A percentile compares a stretch with the other conserved stretches of the same genome.
These are phyloP conservation scores for Caenorhabditis tropicalis DNA, from an alignment of 1,140 invertebrate species.

Conservation along the genomic window DNA sequence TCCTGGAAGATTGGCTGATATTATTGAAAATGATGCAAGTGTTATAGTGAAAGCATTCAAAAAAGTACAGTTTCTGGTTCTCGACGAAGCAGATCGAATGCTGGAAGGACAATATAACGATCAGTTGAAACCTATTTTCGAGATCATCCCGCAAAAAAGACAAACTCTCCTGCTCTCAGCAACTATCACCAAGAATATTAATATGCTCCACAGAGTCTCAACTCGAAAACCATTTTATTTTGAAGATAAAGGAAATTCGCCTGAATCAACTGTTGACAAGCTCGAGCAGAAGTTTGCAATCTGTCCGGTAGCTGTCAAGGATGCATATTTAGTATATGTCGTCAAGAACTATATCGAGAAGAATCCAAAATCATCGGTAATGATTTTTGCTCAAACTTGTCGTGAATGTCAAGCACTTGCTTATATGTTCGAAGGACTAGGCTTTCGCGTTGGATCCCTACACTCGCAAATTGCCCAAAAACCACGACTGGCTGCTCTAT, in stretches of 20 bases:
- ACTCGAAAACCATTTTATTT: constrained; percentile 75
- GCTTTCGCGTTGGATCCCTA: constrained; percentile 67
- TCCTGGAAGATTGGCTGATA: constrained; percentile 83
- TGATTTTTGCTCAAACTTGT: constrained; percentile 70
- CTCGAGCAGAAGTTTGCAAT: constrained; percentile 89
- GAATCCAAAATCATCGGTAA: constrained; percentile 57
- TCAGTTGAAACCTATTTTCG: constrained; percentile 88
- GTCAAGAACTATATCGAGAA: constrained; percentile 79
- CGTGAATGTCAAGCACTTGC: constrained; percentile 69
- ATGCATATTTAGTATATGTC: constrained; percentile 90
- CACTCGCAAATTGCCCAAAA: constrained; percentile 66
- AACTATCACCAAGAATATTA: constrained; percentile 75
- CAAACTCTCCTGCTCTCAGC: constrained; percentile 97
- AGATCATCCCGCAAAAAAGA: constrained; percentile 82
- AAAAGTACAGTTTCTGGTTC: constrained; percentile 65
- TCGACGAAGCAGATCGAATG: constrained; percentile 70
- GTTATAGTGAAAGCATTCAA: constrained; percentile 52
- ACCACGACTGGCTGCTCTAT: constrained; percentile 60
- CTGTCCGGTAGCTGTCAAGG: constrained; percentile 86
- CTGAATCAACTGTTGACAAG: constrained; percentile 83
- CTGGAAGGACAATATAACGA: constrained; percentile 66
- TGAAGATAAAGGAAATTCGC: constrained; percentile 73
- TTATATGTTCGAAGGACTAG: constrained; percentile 67
- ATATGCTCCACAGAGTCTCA: constrained; percentile 62
- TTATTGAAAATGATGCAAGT: constrained; percentile 61